Evolutionary conservation across 1,140 invertebrate genomes (phyloP).

Genomic region (Sitobion miscanthi): DNA sequence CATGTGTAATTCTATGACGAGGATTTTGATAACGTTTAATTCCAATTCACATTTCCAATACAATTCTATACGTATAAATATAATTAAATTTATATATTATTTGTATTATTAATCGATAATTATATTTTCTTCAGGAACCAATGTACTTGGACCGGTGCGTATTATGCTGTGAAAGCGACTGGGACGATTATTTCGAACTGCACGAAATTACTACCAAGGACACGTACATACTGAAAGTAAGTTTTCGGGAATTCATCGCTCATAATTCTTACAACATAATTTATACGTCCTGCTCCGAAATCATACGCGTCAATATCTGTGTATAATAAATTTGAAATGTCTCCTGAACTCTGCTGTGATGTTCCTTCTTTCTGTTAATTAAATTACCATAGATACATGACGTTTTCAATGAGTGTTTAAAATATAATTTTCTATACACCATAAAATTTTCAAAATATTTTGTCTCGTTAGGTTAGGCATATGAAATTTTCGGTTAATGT

Average conservation of each 20-base stretch:
- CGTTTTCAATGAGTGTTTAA: too few species aligned
- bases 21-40: not conserved
- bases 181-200: constrained; percentile 93
- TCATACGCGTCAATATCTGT: not conserved
- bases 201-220: constrained; percentile 92
- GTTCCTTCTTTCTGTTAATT: too few species aligned
- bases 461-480: too few species aligned
- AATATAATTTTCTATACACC: too few species aligned
- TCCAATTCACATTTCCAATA: not conserved
- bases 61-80: not conserved
- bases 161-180: constrained; percentile 84
- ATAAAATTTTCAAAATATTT: too few species aligned
- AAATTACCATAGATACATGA: too few species aligned
- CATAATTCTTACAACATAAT: not conserved
- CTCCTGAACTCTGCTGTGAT: not conserved
- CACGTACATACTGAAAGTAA: constrained; percentile 92
- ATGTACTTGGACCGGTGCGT: constrained; percentile 89
- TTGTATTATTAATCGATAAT: not conserved
- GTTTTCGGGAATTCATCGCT: not conserved
- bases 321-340: not conserved
- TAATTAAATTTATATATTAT: not conserved
- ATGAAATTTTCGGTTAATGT: too few species aligned
- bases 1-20: too few species aligned
- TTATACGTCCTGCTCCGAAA: too few species aligned
- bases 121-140: constrained; percentile 71